Base-by-base conservation (phyloP, 2,888 invertebrate genomes). In the Perizoma flavofasciatum region DNA sequence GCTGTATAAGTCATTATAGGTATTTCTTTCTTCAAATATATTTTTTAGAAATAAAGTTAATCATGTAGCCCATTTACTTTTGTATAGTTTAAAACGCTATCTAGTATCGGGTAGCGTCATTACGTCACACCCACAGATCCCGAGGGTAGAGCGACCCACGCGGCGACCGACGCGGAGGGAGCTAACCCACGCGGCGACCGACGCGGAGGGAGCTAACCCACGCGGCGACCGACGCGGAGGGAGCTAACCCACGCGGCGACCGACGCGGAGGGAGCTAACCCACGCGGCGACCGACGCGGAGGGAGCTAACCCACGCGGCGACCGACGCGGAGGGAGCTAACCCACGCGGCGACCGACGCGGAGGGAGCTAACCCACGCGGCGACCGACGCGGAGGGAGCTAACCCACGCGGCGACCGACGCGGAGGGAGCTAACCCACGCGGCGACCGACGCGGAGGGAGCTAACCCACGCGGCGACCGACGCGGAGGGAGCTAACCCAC, bases 81-180 rank as follows among this genome's bases (percentile, higher is more conserved):
- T 6, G 8, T 6, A 22, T 22, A 6, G 22, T 44, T 9, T 66
- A 58, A 6, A 62, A 67, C 63, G 79, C 68, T 55, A 73, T 73
- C 81, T 79, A 65, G 63, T 62, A 71, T 57, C 48, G 71, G 60
- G 70, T 78, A 72, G 77, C 69, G 32, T 48, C 45, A 79, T 69
- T 74, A 59, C 32, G 9, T 56, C 6, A n/a, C n/a, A n/a, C 60
- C 34, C 44, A 45, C 49, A 22, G 5, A 0, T 22, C 5, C 41
- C 9, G 46, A 41, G 47, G 47, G 53, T 47, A 39, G 53, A 6
- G 10, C 11, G 3, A n/a, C n/a, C n/a, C n/a, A n/a, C n/a, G n/a
- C n/a, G n/a, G n/a, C n/a, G n/a, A 8, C 44, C 7, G 44, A 22
- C 22, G 6, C 22, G 44, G 22, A 11, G 6, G 6, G 22, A 43